These are phyloP conservation scores for Siderastrea siderea DNA, from an alignment of 92 coral and sea anemone species.

Conservation along the genomic window DNA sequence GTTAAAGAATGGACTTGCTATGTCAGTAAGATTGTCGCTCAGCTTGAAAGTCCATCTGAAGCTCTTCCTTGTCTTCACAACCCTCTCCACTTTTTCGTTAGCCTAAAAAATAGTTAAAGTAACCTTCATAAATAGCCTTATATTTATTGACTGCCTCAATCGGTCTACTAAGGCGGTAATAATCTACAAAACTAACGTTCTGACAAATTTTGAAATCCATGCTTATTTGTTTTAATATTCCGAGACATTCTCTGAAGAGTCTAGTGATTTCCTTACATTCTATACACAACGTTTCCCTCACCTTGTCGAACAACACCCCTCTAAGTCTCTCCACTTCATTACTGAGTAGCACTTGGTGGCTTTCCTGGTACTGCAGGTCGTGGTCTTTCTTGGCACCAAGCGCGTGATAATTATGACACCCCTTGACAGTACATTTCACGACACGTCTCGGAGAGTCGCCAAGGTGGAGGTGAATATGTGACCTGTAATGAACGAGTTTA, in stretches of 20 bases:
- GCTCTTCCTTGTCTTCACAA: background rate
- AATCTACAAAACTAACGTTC: background rate
- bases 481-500: too few species aligned
- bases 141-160: background rate
- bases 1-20: background rate
- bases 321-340: conserved; percentile 9
- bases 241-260: background rate
- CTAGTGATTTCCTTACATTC: background rate
- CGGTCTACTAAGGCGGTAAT: background rate
- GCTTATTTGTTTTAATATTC: background rate
- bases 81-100: background rate
- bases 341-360: conserved; percentile 9
- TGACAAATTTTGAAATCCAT: background rate
- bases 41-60: background rate
- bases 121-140: too few species aligned
- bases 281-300: background rate
- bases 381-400: background rate
- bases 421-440: conserved; percentile 10
- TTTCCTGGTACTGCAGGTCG: conserved; percentile 11
- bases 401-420: conserved; percentile 10
- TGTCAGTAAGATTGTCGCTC: conserved; percentile 2
- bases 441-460: conserved; percentile 3
- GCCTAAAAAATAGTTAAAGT: background rate
- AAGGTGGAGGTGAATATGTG: conserved; percentile 1
- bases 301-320: background rate